phyloP scores from a whole-genome alignment of 2,113 vertebrate genomes.

The Copsychus sechellarum region DNA sequence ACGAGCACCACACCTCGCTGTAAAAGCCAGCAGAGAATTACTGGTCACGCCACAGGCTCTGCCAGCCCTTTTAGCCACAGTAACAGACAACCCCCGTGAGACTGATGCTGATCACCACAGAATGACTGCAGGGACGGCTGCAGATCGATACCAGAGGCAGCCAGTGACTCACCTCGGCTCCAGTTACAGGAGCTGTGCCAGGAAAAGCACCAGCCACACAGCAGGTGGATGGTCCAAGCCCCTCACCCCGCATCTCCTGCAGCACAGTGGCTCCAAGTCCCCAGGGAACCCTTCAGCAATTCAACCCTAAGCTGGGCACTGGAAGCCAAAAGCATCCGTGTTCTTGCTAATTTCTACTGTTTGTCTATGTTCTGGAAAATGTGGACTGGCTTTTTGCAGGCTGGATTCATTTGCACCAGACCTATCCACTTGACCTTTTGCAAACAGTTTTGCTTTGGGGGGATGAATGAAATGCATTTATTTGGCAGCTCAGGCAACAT shows the following conservation, averaged over 20 bases:
- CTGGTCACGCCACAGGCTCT: rapidly evolving
- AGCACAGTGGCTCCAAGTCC: background rate
- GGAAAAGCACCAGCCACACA: background rate
- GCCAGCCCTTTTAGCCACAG: background rate
- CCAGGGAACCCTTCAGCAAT: background rate
- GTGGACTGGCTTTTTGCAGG: background rate
- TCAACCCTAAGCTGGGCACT: background rate
- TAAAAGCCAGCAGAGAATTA: background rate
- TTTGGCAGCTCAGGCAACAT: background rate
- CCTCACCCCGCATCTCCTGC: background rate
- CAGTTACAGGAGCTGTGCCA: background rate
- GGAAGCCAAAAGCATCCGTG: background rate
- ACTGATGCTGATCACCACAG: background rate
- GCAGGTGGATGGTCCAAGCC: background rate
- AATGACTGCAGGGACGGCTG: rapidly evolving
- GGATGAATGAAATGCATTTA: background rate
- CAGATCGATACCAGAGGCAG: background rate
- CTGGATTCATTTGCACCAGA: background rate
- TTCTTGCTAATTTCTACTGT: background rate
- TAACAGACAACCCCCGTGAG: background rate
- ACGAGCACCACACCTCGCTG: background rate
- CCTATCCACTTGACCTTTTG: background rate
- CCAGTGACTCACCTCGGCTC: background rate
- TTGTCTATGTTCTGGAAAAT: background rate
- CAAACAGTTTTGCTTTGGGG: slow-evolving; percentile 4